Conservation (phyloP, 2,113 vertebrate genomes). For the Monopterus albus region DNA sequence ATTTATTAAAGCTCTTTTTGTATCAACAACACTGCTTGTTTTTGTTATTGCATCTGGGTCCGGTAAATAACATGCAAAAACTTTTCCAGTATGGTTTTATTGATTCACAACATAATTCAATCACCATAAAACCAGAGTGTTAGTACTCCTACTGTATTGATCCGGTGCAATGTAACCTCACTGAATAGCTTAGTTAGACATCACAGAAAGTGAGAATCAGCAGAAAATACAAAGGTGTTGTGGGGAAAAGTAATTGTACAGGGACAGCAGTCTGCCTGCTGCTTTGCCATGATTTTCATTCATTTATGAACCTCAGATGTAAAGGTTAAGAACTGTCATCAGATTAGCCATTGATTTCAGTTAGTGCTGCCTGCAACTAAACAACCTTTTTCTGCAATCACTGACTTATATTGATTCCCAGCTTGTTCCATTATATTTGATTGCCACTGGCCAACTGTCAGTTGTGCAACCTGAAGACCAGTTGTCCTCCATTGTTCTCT, state of each 20-base stretch:
- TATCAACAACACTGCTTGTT: no score
- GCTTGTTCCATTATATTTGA: slow-evolving; percentile 82
- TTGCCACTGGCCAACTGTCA: slow-evolving; percentile 70
- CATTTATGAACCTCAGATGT: slow-evolving; percentile 76
- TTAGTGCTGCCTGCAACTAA: slow-evolving; percentile 81
- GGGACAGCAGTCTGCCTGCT: slow-evolving; percentile 8
- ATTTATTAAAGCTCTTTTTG: no score
- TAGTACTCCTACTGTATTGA: slow-evolving; percentile 66
- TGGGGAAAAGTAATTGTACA: slow-evolving; percentile 55
- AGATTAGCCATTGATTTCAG: slow-evolving; percentile 88
- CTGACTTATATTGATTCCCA: slow-evolving; percentile 79
- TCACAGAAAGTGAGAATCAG: slow-evolving; percentile 72
- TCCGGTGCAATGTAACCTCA: slow-evolving; percentile 52
- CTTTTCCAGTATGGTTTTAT: slow-evolving; percentile 44
- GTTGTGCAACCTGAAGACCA: slow-evolving; percentile 68
- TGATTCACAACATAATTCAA: slow-evolving; percentile 47
- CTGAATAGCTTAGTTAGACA: slow-evolving; percentile 66
- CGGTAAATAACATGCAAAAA: no score
- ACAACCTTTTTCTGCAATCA: slow-evolving; percentile 84
- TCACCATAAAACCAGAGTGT: slow-evolving; percentile 58
- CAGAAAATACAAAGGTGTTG: slow-evolving; percentile 58
- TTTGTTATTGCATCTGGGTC: no score
- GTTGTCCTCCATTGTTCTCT: slow-evolving; percentile 19
- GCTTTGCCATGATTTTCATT: slow-evolving; percentile 57
- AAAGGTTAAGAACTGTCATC: slow-evolving; percentile 83